Evolutionary conservation across 1,140 invertebrate genomes (phyloP), one percentile per base, ranked within the genome.

Genomic region (Pogonognathellus flavescens): DNA sequence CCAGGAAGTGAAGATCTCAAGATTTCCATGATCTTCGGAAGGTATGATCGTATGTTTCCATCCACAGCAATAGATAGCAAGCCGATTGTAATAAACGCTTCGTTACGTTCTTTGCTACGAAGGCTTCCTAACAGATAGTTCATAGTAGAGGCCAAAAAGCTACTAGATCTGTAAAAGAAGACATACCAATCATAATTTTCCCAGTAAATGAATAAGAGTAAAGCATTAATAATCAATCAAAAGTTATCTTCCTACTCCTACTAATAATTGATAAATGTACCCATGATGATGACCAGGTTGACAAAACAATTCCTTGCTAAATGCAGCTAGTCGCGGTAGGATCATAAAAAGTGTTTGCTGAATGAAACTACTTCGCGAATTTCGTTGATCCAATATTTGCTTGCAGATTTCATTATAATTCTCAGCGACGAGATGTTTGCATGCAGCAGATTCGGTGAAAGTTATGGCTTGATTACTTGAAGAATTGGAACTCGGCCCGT

Each of bases 271-370:
- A 82, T n/a, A 82, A 25, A 22, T 31, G 5, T 82, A 55, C 52
- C 80, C 52, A 57, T 82, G 50, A 57, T 22, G 66, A 2, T 57
- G 55, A 10, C 20, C 80, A 14, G 18, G n/a, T 81, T 81, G 80
- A 18, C 80, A 81, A 81, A 85, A 85, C n/a, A 53, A 50, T 57
- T 85, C 84, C 22, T 82, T 85, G 90, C 97, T 95, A 88, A 99
- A 98, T 14, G 97, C 97, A 9, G 97, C 97, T n/a, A 99, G 90
- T 82, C 97, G 92, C n/a, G 98, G 98, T 86, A 99, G 92, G 59
- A 99, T 93, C 25, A 94, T 94, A 84, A 99, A 92, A 11, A 99
- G 90, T 0, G 95, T 94, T 89, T 97, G 95, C 89, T 99, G 97
- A 50, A 99, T 95, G 90, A 97, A 94, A 0, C 93, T 91, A 70